phyloP scores from a whole-genome alignment of 2,888 invertebrate species.

The Macrophya alboannulata region DNA sequence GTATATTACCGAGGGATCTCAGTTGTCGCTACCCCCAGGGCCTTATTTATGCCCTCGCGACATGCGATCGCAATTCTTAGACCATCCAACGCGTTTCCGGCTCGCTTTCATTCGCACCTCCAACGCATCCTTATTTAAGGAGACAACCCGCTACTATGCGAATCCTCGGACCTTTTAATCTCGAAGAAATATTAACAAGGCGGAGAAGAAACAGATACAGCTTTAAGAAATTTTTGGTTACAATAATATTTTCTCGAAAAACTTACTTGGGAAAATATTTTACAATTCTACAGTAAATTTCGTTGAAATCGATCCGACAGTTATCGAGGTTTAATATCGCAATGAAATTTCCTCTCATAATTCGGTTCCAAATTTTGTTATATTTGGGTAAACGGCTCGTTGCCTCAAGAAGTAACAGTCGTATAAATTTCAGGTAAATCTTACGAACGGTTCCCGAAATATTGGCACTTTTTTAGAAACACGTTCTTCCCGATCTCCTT shows the following conservation, averaged over 20 bases:
- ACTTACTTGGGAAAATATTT: no score
- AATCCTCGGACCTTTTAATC: background rate
- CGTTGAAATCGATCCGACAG: background rate
- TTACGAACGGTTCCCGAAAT: background rate
- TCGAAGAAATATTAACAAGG: background rate
- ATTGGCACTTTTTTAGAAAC: no score
- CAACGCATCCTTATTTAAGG: conserved; percentile 30
- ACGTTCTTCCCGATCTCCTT: background rate
- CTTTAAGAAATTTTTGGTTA: no score
- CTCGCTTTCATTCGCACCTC: conserved; percentile 47
- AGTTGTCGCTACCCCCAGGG: conserved; percentile 55
- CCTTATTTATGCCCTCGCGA: conserved; percentile 61
- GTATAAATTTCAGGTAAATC: background rate
- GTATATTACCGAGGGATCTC: conserved; percentile 72
- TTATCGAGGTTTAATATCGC: background rate
- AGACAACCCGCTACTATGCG: conserved; percentile 17
- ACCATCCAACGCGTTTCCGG: conserved; percentile 54
- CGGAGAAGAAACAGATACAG: no score
- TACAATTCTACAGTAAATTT: background rate
- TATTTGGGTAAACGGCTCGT: background rate
- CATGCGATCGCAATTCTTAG: conserved; percentile 56
- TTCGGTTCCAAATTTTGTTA: background rate
- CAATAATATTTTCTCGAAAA: no score
- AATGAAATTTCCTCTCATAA: background rate
- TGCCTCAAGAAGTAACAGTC: no score